Evolutionary conservation across 2,797 vertebrate genomes (phyloP).

Genomic region (Salmo trutta): DNA sequence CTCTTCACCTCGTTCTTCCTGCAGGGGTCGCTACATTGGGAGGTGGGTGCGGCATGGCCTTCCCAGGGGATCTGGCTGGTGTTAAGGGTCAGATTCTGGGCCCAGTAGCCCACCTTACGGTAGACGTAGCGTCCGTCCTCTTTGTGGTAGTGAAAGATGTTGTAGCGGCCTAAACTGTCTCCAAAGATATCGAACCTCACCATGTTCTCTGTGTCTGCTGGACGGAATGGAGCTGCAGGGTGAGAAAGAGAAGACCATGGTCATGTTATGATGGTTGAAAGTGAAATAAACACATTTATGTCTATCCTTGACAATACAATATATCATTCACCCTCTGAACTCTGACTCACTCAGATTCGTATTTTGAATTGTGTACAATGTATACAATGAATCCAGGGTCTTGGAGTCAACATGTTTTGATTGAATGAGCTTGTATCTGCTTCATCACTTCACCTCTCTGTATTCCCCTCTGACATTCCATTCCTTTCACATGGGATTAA

Average conservation of each 20-base stretch:
- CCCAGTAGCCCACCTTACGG: constrained; percentile 94
- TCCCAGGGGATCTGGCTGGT: constrained; percentile 89
- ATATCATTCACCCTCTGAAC: not conserved
- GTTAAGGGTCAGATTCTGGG: constrained; percentile 87
- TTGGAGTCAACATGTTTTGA: not conserved
- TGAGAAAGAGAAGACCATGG: not conserved
- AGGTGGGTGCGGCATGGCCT: constrained; percentile 78
- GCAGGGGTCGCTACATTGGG: constrained; percentile 97
- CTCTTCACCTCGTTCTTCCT: constrained; percentile 96
- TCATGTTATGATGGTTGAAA: not conserved
- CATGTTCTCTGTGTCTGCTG: constrained; percentile 78
- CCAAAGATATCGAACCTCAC: constrained; percentile 91
- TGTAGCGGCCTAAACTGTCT: constrained; percentile 95
- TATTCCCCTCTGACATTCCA: constrained; percentile 20
- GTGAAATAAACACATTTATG: not conserved
- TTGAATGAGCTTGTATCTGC: not conserved
- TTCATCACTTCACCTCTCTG: constrained; percentile 20
- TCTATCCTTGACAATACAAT: not conserved
- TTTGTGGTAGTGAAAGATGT: constrained; percentile 93
- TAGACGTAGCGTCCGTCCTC: constrained; percentile 82
- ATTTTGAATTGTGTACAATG: not conserved
- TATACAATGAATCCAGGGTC: not conserved
- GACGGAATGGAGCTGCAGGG: constrained; percentile 76
- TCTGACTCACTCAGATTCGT: not conserved
- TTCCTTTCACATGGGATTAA: constrained; percentile 8